Base-by-base conservation (phyloP, 2,888 invertebrate genomes). In the Chrysomela aeneicollis region DNA sequence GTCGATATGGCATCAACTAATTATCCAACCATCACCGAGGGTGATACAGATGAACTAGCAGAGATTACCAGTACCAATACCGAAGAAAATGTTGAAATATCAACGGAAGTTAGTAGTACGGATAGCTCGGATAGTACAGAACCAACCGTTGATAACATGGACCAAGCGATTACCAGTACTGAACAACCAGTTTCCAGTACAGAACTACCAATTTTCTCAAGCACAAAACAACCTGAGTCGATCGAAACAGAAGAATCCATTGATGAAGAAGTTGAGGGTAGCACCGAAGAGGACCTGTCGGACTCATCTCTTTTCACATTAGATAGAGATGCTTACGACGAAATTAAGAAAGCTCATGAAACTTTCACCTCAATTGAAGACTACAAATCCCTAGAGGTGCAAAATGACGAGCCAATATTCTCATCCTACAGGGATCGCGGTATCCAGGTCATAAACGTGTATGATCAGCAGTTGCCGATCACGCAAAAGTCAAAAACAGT, bases 401-500 rank as follows among this genome's bases (percentile, higher is more conserved):
- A 84, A 58, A 79, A 81, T 51, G 84, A 84, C 74, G 82, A 81
- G 66, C 83, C 84, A 0, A 69, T 79, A 10, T 78, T 72, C 59
- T 64, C 64, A 37, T 32, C 47, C n/a, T 50, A 52, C 19, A 51
- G 80, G 37, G 83, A 83, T 42, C 83, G 83, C 26, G 83, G 84
- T 37, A 75, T 85, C 4, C 83, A 86, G 70, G 85, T 86, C 19
- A 79, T 86, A 4, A 82, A 84, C 64, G 71, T 86, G 32, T 77
- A 79, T 37, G 73, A 78, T 4, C 77, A 82, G 64, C 66, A 65
- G 18, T 65, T 72, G 32, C 71, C 74, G 17, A 76, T 76, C 12
- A 77, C 74, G 22, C 75, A 75, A 62, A 79, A 78, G 71, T 71
- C 76, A 0, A 79, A 78, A 71, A 67, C 74, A 26, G 66, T 65